A percentile compares a stretch with the other conserved stretches of the same genome.
These are phyloP conservation scores for Hoplostethus mediterraneus DNA, from an alignment of 2,797 vertebrate genomes.

Conservation along the genomic window DNA sequence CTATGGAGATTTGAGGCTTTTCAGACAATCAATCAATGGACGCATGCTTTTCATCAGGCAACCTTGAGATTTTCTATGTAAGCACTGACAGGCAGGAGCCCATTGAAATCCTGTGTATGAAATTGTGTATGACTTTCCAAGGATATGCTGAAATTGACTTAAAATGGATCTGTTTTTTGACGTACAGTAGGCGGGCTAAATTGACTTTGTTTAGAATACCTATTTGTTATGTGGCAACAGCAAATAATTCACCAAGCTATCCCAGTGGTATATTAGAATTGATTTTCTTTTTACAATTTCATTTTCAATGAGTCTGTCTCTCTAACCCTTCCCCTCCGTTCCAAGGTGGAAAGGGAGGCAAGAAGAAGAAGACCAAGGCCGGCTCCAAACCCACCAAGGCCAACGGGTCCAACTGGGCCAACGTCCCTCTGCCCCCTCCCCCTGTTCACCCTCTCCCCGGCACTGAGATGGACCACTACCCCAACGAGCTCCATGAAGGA, in stretches of 20 bases:
- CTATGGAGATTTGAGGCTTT: slow-evolving; percentile 82
- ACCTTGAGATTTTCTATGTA: slow-evolving; percentile 79
- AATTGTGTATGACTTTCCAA: slow-evolving; percentile 60
- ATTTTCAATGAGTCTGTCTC: slow-evolving; percentile 31
- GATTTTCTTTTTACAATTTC: slow-evolving; percentile 53
- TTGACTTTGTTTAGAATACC: slow-evolving; percentile 51
- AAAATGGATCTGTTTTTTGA: slow-evolving; percentile 56
- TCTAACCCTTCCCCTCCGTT: slow-evolving; percentile 36
- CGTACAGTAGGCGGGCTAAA: slow-evolving; percentile 50
- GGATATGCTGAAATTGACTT: slow-evolving; percentile 45
- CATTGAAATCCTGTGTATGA: slow-evolving; percentile 70
- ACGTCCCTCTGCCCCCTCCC: slow-evolving; percentile 94
- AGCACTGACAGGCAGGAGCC: slow-evolving; percentile 57
- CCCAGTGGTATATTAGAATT: slow-evolving; percentile 41
- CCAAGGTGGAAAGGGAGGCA: slow-evolving; percentile 98
- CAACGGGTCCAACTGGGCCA: slow-evolving; percentile 96
- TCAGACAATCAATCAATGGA: slow-evolving; percentile 79
- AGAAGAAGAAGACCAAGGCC: slow-evolving; percentile 98
- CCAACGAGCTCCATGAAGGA: slow-evolving; percentile 92
- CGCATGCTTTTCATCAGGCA: slow-evolving; percentile 77
- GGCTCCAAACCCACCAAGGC: slow-evolving; percentile 91
- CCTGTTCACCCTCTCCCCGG: slow-evolving; percentile 96
- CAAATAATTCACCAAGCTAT: slow-evolving; percentile 43
- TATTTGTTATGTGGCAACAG: slow-evolving; percentile 55
- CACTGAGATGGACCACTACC: slow-evolving; percentile 95